Percentiles rank a stretch among this genome's conserved stretches.
Conservation (phyloP, 1,140 invertebrate species). For the Stegodyphus mimosarum region DNA sequence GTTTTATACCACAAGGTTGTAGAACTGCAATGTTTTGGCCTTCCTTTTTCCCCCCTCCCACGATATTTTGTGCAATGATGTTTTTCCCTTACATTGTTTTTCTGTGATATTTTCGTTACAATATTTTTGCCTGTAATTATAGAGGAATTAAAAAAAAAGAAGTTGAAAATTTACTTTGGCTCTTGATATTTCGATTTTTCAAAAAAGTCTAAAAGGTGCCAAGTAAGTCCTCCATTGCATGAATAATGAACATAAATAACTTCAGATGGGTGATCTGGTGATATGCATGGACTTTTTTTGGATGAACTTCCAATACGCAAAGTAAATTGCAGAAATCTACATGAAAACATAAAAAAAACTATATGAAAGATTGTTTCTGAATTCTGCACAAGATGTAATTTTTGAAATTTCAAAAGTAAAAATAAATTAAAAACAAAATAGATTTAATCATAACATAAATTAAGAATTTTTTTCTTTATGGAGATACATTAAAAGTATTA, state of each 20-base stretch:
- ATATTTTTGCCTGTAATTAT: background rate
- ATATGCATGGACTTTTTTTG: slow-evolving; percentile 67
- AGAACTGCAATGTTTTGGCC: too few species aligned
- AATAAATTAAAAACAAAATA: slow-evolving; percentile 14
- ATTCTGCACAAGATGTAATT: too few species aligned
- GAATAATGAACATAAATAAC: slow-evolving; percentile 69
- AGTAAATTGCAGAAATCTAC: slow-evolving; percentile 64
- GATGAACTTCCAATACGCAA: slow-evolving; percentile 68
- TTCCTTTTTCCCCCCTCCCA: too few species aligned
- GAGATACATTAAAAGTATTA: background rate
- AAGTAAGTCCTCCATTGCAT: slow-evolving; percentile 69
- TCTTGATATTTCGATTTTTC: slow-evolving; percentile 64
- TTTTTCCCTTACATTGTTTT: too few species aligned
- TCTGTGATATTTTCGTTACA: too few species aligned
- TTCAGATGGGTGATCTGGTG: slow-evolving; percentile 67
- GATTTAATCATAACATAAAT: background rate
- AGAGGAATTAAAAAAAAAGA: too few species aligned
- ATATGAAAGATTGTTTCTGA: too few species aligned
- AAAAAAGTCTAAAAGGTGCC: slow-evolving; percentile 68
- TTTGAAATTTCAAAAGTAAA: too few species aligned
- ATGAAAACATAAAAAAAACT: background rate
- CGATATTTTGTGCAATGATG: too few species aligned
- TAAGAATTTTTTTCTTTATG: background rate
- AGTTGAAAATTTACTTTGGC: slow-evolving; percentile 65
- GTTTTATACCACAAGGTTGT: too few species aligned